Evolutionary conservation across 1,140 invertebrate genomes (phyloP), one percentile per base, ranked within the genome.

Genomic region (Pseudomyrmex dendroicus): DNA sequence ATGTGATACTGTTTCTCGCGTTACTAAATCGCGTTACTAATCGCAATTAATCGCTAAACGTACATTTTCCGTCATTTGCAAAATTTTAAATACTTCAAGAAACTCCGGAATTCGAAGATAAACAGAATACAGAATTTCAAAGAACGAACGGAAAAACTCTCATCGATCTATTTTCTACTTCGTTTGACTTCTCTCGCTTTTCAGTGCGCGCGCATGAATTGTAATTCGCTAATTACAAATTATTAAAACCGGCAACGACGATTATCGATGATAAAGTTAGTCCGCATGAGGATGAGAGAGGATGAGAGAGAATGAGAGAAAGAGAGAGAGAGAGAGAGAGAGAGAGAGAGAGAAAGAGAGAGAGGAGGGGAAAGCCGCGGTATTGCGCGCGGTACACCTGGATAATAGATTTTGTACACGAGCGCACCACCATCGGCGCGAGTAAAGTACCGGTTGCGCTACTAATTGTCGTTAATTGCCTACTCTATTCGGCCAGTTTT

Each of bases 151-250:
- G 59, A 70, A 70, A 72, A 80, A 35, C 54, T 70, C 22, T 61
- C 8, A 80, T 80, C 76, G 66, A 80, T 70, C 54, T 59, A 72
- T 70, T 68, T 59, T 8, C 17, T 35, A 12, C 15, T 20, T 35
- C 5, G 5, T 35, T 35, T 25, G 54, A 59, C 44, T 70, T 72
- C 66, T 66, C 4, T 13, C 35, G 44, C 15, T 67, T 67, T 35
- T 35, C 5, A 77, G 12, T 35, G 66, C 20, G 76, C 50, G 44
- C 12, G 44, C 44, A 52, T 44, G 66, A 61, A 50, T 57, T 44
- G 62, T 85, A 83, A 73, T 84, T 89, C 73, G 84, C 76, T 89
- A 89, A 91, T 92, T 90, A 89, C 88, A 91, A 91, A 90, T 92
- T 91, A 90, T 90, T 89, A 90, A 35, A 91, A 90, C 59, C 54